Base-by-base conservation (phyloP, 2,113 vertebrate species). In the Hemiscyllium ocellatum region DNA sequence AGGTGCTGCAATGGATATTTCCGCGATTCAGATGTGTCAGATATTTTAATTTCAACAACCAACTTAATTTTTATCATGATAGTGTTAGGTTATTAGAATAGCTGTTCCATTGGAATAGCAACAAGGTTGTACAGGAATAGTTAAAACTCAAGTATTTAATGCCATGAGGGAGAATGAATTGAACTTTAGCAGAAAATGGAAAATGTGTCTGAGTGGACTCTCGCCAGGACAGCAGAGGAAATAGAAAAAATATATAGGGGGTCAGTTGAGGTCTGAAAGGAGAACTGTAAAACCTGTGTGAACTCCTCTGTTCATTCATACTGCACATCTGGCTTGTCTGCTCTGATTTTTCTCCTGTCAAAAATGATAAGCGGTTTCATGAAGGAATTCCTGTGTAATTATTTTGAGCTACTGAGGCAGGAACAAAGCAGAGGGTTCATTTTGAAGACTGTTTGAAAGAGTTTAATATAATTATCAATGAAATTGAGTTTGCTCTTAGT, bases 261-360 rank as follows among this genome's bases (percentile, higher is more conserved):
- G 61, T 66, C 89, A 66, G 13, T 2, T 66, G 61, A 93, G 56
- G 89, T 93, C 89, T 93, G 33, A 93, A 68, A 61, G 33, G 37
- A 65, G 89, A 93, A 42, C 89, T 93, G 61, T 66, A 93, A 93
- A 93, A 93, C 56, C 52, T 19, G 66, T 7, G n/a, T 93, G 56
- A 93, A 93, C 61, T 93, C 89, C n/a, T 22, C 61, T 93, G 65
- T 93, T 61, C 87, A 91, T 91, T 93, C 89, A 66, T n/a, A 93
- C 15, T 66, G 61, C 89, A 93, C 89, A 93, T 37, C n/a, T 93
- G 89, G 61, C 61, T 76, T 66, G 89, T 10, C 33, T 66, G 89
- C 61, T 37, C 89, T 66, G 89, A 37, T 6, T 37, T 93, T 93
- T 93, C n/a, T 22, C 61, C 89, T 93, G 89, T 93, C 89, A 93